phyloP scores from a whole-genome alignment of 2,113 vertebrate genomes.

The Tinamus guttatus region DNA sequence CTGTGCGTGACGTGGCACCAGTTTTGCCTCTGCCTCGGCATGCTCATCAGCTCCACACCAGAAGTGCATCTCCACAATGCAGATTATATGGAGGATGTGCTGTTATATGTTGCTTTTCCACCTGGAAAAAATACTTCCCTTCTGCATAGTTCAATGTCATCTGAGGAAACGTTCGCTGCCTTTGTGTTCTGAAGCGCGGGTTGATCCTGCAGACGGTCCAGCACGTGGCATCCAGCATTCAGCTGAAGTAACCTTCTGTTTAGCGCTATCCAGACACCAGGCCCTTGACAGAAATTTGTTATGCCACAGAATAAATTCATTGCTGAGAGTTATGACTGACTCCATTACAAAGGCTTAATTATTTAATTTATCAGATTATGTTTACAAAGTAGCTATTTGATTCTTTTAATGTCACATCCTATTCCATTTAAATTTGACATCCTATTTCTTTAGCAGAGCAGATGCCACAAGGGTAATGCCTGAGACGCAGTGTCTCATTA shows the following conservation, averaged over 20 bases:
- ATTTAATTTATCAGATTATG: neutral
- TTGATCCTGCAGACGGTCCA: neutral
- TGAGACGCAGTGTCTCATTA: neutral
- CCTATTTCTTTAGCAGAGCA: neutral
- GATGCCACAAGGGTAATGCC: neutral
- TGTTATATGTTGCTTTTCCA: neutral
- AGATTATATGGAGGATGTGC: neutral
- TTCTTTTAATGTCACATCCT: neutral
- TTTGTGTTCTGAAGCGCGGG: neutral
- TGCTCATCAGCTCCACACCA: neutral
- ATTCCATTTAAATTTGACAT: neutral
- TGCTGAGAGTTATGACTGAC: neutral
- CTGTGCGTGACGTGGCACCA: neutral
- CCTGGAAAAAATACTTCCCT: neutral
- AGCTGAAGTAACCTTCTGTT: neutral
- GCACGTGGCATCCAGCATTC: neutral
- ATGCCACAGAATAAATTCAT: neutral
- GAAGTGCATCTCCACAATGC: neutral
- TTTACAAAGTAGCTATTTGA: neutral
- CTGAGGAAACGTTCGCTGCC: neutral
- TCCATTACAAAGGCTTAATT: neutral
- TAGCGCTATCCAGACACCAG: neutral
- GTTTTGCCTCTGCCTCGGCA: neutral
- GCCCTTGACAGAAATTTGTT: neutral
- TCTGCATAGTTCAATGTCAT: neutral